These are phyloP conservation scores for Oikopleura dioica DNA, from an alignment of 23 tunicate genomes.

Conservation along the genomic window DNA sequence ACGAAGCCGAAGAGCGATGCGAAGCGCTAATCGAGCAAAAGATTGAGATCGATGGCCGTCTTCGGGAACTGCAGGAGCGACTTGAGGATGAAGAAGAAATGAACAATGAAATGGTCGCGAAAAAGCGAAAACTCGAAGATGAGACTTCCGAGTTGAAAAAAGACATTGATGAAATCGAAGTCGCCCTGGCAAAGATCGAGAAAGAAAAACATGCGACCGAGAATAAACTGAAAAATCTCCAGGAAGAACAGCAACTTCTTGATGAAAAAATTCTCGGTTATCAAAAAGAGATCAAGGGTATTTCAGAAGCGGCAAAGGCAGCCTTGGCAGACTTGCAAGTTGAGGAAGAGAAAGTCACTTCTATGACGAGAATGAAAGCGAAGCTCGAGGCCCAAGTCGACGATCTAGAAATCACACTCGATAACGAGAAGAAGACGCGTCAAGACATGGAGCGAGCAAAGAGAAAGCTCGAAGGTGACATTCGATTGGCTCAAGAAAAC, in stretches of 20 bases:
- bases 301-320: slow-evolving; percentile 77
- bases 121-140: slow-evolving; percentile 86
- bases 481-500: slow-evolving; percentile 47
- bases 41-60: slow-evolving; percentile 80
- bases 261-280: slow-evolving; percentile 48
- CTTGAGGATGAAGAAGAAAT: slow-evolving; percentile 93
- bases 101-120: slow-evolving; percentile 71
- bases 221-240: slow-evolving; percentile 29
- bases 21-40: slow-evolving; percentile 66
- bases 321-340: slow-evolving; percentile 63
- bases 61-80: slow-evolving; percentile 55
- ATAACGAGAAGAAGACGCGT: slow-evolving; percentile 73
- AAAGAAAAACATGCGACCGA: too few species aligned
- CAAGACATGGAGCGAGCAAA: slow-evolving; percentile 71
- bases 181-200: slow-evolving; percentile 62
- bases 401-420: slow-evolving; percentile 65
- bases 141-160: slow-evolving; percentile 81
- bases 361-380: slow-evolving; percentile 47
- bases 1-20: slow-evolving; percentile 94
- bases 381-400: slow-evolving; percentile 93
- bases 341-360: slow-evolving; percentile 88
- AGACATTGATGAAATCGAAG: slow-evolving; percentile 78
- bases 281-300: slow-evolving; percentile 56
- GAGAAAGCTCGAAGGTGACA: slow-evolving; percentile 76
- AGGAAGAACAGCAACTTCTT: slow-evolving; percentile 37